Evolutionary conservation across 2,797 vertebrate genomes (phyloP), one percentile per base, ranked within the genome.

Genomic region (Gila robusta): DNA sequence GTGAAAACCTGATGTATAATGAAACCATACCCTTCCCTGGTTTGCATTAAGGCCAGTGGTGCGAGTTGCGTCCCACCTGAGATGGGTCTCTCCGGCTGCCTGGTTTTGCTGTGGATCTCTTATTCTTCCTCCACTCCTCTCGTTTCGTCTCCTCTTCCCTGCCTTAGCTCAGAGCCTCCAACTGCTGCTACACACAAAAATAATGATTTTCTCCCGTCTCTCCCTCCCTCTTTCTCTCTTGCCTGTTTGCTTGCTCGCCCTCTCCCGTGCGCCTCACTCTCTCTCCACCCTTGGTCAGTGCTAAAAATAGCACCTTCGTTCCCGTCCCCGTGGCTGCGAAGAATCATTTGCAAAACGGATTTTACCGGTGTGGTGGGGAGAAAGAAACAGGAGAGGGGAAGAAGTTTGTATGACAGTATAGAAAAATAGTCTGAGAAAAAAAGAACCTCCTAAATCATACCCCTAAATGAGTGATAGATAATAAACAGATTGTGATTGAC

Each of bases 281-380:
- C 87, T 81, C 85, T 44, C 78, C 89, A 80, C 81, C 67, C 71
- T 82, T 78, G 69, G 87, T 72, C 64, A 62, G 80, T 2, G 71
- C 89, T 90, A 90, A 89, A 90, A 90, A 90, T 90, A 91, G 89
- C 78, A 62, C 64, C 85, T 88, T 78, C 87, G 81, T 87, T 90
- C 86, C 86, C 74, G 14, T 90, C 88, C 83, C 85, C 52, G 80
- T 90, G 79, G 88, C 89, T 80, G 72, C 52, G 79, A 81, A 78
- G 87, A 83, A 86, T 90, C 84, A 89, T 87, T 88, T 87, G 86
- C 80, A 85, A 88, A 91, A 90, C 86, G 84, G 83, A 81, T 89
- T 90, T 80, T 79, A 80, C 85, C 86, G 88, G 89, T 80, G 86
- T 32, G 73, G 81, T 54, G 56, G 81, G 69, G 72, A 69, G 76